Conservation (phyloP, 2,113 vertebrate genomes). For the Forbesichthys papilliferus region DNA sequence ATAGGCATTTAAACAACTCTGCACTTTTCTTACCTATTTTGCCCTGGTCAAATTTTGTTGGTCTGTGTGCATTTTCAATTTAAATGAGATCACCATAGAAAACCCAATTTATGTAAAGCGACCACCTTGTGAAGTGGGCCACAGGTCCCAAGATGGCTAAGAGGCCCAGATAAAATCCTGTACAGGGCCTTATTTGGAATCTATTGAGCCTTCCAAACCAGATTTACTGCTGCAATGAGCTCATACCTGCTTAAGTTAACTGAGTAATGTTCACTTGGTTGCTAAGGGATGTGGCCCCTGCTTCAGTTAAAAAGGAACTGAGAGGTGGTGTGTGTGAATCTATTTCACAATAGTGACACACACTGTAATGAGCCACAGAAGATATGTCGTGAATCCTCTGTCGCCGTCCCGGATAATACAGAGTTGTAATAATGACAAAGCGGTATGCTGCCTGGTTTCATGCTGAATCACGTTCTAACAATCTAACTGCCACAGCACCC, state of each 20-base stretch:
- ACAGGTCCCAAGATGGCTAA: constrained; percentile 41
- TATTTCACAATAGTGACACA: constrained; percentile 47
- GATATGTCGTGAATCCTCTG: constrained; percentile 51
- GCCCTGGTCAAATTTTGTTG: constrained; percentile 8
- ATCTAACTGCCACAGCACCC: constrained; percentile 31
- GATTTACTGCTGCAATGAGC: background rate
- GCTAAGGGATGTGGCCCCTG: constrained; percentile 3
- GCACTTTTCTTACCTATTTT: background rate
- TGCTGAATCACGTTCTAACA: constrained; percentile 57
- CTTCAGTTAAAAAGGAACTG: constrained; percentile 4
- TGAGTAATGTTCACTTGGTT: background rate
- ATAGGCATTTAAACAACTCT: too few species aligned
- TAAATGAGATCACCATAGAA: constrained; percentile 33
- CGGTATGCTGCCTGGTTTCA: constrained; percentile 65
- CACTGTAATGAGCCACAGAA: constrained; percentile 57
- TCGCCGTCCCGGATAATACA: background rate
- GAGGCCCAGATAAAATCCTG: constrained; percentile 49
- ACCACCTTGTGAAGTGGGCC: constrained; percentile 46
- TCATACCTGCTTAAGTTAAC: constrained; percentile 7
- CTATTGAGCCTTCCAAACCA: too few species aligned
- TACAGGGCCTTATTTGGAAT: constrained; percentile 22
- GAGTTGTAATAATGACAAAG: constrained; percentile 46
- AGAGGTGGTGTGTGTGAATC: constrained; percentile 9
- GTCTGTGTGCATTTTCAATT: too few species aligned
- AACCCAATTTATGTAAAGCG: constrained; percentile 28